Conservation (phyloP, 2,797 vertebrate species). For the Arvicola amphibius region DNA sequence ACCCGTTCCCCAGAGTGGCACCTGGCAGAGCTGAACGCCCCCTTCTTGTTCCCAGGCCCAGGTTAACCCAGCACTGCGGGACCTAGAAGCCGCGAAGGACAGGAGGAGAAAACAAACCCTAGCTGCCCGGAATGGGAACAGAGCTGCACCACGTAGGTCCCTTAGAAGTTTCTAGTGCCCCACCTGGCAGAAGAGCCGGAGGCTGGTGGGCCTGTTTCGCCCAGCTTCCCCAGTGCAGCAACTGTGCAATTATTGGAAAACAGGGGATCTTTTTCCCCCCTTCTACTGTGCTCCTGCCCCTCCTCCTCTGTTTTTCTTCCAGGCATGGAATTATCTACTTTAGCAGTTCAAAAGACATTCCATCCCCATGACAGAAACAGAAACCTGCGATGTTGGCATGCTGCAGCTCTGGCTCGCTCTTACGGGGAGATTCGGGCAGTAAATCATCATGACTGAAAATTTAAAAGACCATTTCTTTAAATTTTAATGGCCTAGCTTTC, state of each 20-base stretch:
- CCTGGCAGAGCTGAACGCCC: conserved; percentile 81
- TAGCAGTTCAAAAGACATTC: conserved; percentile 82
- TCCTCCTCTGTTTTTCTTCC: conserved; percentile 51
- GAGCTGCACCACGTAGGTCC: not conserved
- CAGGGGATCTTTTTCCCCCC: conserved; percentile 23
- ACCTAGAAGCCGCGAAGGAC: not conserved
- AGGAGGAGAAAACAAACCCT: not conserved
- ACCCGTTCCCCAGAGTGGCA: conserved; percentile 53
- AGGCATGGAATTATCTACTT: conserved; percentile 72
- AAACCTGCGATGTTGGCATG: conserved; percentile 38
- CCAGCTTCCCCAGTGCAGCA: not conserved
- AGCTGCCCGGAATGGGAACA: not conserved
- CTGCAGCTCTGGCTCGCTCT: not conserved
- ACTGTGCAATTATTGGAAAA: conserved; percentile 18
- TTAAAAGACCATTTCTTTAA: conserved; percentile 58
- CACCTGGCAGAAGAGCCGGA: not conserved
- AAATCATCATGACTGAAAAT: conserved; percentile 65
- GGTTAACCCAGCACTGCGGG: not conserved
- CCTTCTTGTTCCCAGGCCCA: not conserved
- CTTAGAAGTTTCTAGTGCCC: not conserved
- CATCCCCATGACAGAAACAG: conserved; percentile 77
- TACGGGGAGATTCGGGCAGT: conserved; percentile 15
- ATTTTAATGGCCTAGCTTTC: conserved; percentile 42
- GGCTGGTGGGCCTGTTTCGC: not conserved
- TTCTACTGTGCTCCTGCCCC: not conserved